Evolutionary conservation across 2,888 invertebrate species (phyloP), one percentile per base, ranked within the genome.

Genomic region (Napeogenes inachia): DNA sequence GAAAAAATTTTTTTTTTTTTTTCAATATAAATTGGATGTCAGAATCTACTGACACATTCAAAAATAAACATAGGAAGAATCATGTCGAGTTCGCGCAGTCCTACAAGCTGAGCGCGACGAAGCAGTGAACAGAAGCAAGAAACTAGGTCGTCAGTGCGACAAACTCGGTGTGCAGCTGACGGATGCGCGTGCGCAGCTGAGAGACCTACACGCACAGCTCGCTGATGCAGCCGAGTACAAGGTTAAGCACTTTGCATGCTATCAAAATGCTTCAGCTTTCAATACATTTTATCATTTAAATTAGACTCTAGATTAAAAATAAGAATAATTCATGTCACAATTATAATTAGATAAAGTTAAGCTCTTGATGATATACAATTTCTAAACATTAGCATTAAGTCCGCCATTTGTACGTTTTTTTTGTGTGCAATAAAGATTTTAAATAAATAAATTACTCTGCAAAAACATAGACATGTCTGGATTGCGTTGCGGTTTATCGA

Each of bases 211-310:
- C 85, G 93, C 95, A 2, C 97, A 97, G 78, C 85, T 97, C 8
- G 93, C 95, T 0, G 96, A 97, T 79, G 95, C 96, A 0, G 95
- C 95, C 0, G 96, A 97, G 76, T 96, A 95, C 78, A 97, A 97
- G 92, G 96, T 94, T 79, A 55, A 6, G 38, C 35, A 35, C 35
- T 6, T 5, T 35, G 35, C 35, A 35, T 6, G 35, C 35, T 5
- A 35, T 5, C 6, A 35, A 35, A 35, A 4, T 32, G 8, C 54
- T 50, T 50, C 13, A 13, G n/a, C 33, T 47, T 4, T 6, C 54
- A 13, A 33, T 13, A 38, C 21, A 21, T 21, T 21, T 33, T 42
- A 13, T 45, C 45, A 50, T 13, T 13, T 21, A 21, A 21, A 21
- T 21, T 21, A 21, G 21, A 1, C 21, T 21, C 21, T 21, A 21